These are phyloP conservation scores for Psittacula echo DNA, from an alignment of 2,797 vertebrate genomes.

Conservation along the genomic window DNA sequence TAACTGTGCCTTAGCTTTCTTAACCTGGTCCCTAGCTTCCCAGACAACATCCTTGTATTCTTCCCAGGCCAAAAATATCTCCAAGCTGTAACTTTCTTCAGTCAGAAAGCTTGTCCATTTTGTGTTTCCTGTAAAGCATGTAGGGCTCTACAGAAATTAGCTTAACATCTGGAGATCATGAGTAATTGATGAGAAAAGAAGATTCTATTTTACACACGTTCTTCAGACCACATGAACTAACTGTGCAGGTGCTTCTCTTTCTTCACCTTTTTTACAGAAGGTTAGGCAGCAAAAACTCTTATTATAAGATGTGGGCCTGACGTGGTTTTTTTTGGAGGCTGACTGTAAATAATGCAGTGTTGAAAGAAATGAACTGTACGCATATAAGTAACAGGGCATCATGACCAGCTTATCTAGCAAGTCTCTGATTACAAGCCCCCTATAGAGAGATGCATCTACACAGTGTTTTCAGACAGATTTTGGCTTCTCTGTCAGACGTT, in stretches of 20 bases:
- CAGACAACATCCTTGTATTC: no score
- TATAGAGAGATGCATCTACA: neutral
- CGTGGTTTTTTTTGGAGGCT: neutral
- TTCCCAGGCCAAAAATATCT: neutral
- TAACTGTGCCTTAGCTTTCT: no score
- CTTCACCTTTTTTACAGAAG: neutral
- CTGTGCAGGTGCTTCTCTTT: neutral
- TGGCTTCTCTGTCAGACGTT: neutral
- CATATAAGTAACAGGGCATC: neutral
- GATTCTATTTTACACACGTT: neutral
- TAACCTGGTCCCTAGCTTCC: no score
- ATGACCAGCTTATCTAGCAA: neutral
- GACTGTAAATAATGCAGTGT: neutral
- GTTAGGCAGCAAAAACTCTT: neutral
- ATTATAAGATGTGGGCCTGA: neutral
- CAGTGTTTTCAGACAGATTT: neutral
- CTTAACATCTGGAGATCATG: accelerated
- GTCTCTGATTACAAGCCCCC: neutral
- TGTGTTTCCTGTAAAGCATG: neutral
- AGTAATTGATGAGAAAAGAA: neutral
- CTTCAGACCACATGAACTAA: neutral
- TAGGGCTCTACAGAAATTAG: neutral
- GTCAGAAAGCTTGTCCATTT: neutral
- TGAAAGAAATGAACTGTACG: neutral
- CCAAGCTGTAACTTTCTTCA: neutral